These are phyloP conservation scores for Aporophyla lueneburgensis DNA, from an alignment of 2,888 invertebrate genomes.

Conservation along the genomic window DNA sequence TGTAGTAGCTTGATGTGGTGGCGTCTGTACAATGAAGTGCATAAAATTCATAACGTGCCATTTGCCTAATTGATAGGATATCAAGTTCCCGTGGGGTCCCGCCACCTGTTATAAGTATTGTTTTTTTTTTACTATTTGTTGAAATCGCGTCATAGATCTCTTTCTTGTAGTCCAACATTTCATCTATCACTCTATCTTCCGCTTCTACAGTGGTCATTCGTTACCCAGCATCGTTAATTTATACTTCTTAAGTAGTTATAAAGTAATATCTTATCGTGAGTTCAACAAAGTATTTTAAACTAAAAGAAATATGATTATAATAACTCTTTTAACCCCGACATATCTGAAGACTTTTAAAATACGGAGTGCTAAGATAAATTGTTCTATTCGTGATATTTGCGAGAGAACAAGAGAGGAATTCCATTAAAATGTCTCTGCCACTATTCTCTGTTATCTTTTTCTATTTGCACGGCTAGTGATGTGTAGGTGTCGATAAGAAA, in stretches of 20 bases:
- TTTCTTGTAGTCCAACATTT: too few species aligned
- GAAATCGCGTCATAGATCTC: too few species aligned
- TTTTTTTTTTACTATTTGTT: too few species aligned
- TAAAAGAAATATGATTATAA: slow-evolving; percentile 32
- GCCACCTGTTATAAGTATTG: too few species aligned
- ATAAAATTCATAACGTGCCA: too few species aligned
- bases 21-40: too few species aligned
- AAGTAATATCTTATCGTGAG: neutral
- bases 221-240: too few species aligned
- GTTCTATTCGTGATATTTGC: slow-evolving; percentile 64
- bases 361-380: slow-evolving; percentile 69
- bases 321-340: slow-evolving; percentile 24
- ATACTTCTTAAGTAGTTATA: neutral
- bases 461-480: slow-evolving; percentile 73
- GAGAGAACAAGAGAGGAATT: slow-evolving; percentile 75
- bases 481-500: slow-evolving; percentile 48
- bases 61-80: too few species aligned
- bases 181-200: too few species aligned
- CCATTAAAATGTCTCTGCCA: slow-evolving; percentile 80
- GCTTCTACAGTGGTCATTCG: too few species aligned
- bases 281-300: slow-evolving; percentile 1
- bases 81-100: too few species aligned
- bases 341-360: slow-evolving; percentile 59
- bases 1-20: too few species aligned
- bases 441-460: slow-evolving; percentile 77